Percentiles rank a stretch among this genome's conserved stretches.
Conservation (phyloP, 1,140 invertebrate genomes). For the Anadara kagoshimensis region DNA sequence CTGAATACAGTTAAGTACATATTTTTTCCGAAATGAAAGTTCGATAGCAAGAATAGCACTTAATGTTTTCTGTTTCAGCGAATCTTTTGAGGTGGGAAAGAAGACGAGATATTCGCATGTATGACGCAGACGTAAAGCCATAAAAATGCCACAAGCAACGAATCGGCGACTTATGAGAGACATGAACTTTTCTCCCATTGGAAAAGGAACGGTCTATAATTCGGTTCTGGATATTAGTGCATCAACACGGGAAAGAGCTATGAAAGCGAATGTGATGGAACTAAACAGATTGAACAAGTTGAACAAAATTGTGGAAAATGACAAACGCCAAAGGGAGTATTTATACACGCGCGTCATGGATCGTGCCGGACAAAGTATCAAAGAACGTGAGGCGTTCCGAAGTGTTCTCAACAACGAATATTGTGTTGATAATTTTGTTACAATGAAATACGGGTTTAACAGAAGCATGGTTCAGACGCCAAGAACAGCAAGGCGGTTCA, state of each 20-base stretch:
- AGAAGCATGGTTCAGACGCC: constrained; percentile 25
- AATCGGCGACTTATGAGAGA: constrained; percentile 23
- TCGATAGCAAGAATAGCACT: too few species aligned
- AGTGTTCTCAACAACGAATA: constrained; percentile 29
- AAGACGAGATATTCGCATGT: too few species aligned
- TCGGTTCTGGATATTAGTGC: constrained; percentile 20
- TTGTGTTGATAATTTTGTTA: constrained; percentile 25
- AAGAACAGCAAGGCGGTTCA: constrained; percentile 19
- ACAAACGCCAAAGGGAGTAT: constrained; percentile 17
- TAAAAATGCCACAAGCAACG: constrained; percentile 28
- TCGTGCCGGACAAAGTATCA: constrained; percentile 10
- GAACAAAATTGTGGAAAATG: constrained; percentile 14
- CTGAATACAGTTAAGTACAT: too few species aligned
- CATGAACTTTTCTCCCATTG: constrained; percentile 18
- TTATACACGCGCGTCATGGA: constrained; percentile 4
- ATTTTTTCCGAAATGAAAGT: too few species aligned
- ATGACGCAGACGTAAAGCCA: too few species aligned
- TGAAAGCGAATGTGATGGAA: constrained; percentile 19
- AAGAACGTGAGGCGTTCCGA: constrained; percentile 24
- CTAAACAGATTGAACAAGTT: constrained; percentile 15
- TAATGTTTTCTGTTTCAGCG: too few species aligned
- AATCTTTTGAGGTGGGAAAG: too few species aligned
- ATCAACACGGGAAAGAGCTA: constrained; percentile 15
- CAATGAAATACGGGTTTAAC: constrained; percentile 21
- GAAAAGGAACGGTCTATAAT: constrained; percentile 28